These are phyloP conservation scores for Puffinus mauretanicus DNA, from an alignment of 2,113 vertebrate species.

Conservation along the genomic window DNA sequence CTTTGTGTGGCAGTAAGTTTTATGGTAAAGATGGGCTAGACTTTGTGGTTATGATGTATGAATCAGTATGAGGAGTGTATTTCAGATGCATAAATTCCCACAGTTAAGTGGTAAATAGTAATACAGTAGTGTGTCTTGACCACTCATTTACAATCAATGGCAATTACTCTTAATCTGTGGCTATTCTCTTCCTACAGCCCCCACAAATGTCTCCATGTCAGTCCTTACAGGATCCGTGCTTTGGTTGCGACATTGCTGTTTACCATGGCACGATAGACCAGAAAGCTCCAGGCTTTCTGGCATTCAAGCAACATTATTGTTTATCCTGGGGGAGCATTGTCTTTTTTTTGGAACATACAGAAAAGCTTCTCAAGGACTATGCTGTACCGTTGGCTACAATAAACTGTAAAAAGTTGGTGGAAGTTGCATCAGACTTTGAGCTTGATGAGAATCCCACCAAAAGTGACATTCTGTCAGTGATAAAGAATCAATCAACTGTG, in stretches of 20 bases:
- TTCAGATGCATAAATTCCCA: neutral
- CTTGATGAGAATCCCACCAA: constrained; percentile 41
- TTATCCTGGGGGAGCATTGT: constrained; percentile 72
- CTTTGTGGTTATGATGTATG: neutral
- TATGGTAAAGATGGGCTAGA: neutral
- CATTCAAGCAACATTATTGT: constrained; percentile 74
- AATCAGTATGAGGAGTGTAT: neutral
- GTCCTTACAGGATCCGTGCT: neutral
- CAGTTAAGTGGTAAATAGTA: neutral
- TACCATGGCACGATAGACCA: constrained; percentile 68
- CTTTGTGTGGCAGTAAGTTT: neutral
- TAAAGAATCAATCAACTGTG: constrained; percentile 74
- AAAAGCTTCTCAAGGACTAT: constrained; percentile 76
- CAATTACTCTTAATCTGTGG: neutral
- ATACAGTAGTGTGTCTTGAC: neutral
- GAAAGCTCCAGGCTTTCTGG: constrained; percentile 67
- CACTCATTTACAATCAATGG: neutral
- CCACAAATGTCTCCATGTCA: neutral
- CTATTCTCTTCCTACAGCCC: constrained; percentile 52
- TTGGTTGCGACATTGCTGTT: constrained; percentile 59
- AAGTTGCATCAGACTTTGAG: constrained; percentile 55
- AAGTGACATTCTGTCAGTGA: constrained; percentile 65
- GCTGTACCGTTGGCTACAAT: constrained; percentile 75
- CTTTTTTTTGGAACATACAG: constrained; percentile 66
- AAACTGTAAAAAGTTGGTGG: constrained; percentile 60